Evolutionary conservation across 2,113 vertebrate species (phyloP).

Genomic region (Pollimyrus isidori): DNA sequence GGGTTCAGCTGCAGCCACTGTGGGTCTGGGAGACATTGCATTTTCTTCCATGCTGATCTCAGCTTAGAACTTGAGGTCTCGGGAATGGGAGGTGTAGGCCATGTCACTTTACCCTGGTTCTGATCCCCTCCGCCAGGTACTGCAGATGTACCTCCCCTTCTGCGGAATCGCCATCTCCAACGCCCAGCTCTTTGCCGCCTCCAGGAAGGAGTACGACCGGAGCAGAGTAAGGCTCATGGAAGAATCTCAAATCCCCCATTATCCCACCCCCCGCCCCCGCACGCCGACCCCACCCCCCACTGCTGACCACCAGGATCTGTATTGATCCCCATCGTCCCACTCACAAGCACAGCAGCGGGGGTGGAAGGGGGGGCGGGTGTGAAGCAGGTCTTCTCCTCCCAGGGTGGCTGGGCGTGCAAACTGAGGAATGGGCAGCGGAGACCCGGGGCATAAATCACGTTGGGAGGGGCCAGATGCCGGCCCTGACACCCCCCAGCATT

Average conservation of each 20-base stretch:
- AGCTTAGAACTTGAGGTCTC: neutral
- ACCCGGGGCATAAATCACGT: constrained; percentile 43
- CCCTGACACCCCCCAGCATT: constrained; percentile 50
- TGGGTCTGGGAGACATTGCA: neutral
- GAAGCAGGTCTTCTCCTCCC: constrained; percentile 13
- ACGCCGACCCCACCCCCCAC: constrained; percentile 29
- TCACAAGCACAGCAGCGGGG: constrained; percentile 43
- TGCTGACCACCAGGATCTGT: constrained; percentile 47
- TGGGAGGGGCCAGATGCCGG: constrained; percentile 38
- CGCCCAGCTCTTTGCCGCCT: constrained; percentile 92
- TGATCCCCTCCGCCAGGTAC: constrained; percentile 66
- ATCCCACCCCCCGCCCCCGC: constrained; percentile 23
- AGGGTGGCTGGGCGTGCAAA: constrained; percentile 8
- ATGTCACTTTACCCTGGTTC: neutral
- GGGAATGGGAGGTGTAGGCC: neutral
- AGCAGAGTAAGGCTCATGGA: constrained; percentile 76
- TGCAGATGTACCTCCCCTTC: constrained; percentile 98
- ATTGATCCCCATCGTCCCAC: constrained; percentile 49
- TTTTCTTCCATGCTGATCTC: neutral
- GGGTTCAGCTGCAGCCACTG: neutral
- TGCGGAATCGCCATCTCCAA: constrained; percentile 97
- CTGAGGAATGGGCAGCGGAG: neutral
- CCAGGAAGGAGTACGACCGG: constrained; percentile 95
- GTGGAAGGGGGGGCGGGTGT: constrained; percentile 1
- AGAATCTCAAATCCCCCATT: neutral